These are phyloP conservation scores for Diacarnus erythraeanus DNA, from an alignment of 37 sponge, comb jelly and placozoan genomes.

Conservation along the genomic window DNA sequence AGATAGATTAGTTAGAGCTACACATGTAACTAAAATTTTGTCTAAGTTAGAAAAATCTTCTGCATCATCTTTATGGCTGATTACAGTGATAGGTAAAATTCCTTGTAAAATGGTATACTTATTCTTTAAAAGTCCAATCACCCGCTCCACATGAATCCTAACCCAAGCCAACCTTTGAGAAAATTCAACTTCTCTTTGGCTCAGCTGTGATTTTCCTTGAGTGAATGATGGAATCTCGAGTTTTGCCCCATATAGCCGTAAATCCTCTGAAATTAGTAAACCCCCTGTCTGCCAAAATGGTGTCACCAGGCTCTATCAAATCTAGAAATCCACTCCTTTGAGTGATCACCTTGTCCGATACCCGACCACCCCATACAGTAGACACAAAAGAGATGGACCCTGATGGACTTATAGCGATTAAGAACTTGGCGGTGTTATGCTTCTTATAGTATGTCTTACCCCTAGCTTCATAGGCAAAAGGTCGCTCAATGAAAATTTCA, in stretches of 20 bases:
- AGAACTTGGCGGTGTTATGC: constrained; percentile 54
- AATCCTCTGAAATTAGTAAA: constrained; percentile 40
- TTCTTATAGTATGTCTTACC: constrained; percentile 55
- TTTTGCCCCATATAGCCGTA: constrained; percentile 29
- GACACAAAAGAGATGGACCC: too few relatives aligned
- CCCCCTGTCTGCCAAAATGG: constrained; percentile 44
- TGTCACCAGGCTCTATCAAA: constrained; percentile 31
- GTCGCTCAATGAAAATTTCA: constrained; percentile 44
- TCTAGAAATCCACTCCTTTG: constrained; percentile 37
- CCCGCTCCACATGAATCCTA: constrained; percentile 50
- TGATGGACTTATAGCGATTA: constrained; percentile 43
- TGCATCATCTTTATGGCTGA: constrained; percentile 8
- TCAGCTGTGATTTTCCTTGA: constrained; percentile 32
- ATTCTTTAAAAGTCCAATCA: constrained; percentile 44
- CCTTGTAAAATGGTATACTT: constrained; percentile 34
- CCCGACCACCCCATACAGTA: constrained; percentile 36
- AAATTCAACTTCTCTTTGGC: constrained; percentile 30
- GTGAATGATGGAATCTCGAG: constrained; percentile 51
- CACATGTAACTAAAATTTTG: constrained; percentile 35
- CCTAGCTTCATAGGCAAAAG: constrained; percentile 12
- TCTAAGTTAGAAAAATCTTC: constrained; percentile 21
- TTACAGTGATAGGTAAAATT: neutral
- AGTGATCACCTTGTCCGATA: constrained; percentile 36
- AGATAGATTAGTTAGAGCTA: constrained; percentile 31
- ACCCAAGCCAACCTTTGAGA: constrained; percentile 27